phyloP scores from a whole-genome alignment of 2,113 vertebrate species.

The Pterocles burchelli region DNA sequence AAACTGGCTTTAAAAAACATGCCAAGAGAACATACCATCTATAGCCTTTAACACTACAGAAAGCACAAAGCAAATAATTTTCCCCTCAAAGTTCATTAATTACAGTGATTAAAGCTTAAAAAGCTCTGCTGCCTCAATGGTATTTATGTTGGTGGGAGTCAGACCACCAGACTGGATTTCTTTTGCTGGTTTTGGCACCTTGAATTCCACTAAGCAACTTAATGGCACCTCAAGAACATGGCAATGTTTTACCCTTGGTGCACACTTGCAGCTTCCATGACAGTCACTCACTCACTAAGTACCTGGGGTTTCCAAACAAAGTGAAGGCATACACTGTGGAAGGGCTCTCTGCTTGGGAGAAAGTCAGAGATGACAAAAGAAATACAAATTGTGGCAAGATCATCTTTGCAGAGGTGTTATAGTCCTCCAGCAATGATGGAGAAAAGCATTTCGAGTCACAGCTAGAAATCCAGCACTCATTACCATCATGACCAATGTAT shows the following conservation, averaged over 20 bases:
- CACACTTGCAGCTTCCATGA: not conserved
- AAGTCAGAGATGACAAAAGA: not conserved
- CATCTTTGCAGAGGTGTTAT: not conserved
- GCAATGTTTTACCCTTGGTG: not conserved
- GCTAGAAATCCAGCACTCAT: not conserved
- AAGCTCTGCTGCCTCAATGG: not conserved
- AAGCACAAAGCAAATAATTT: not conserved
- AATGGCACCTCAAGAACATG: accelerated
- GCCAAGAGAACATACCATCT: not conserved
- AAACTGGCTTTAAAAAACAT: not conserved
- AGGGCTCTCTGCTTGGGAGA: not conserved
- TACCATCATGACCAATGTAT: not conserved
- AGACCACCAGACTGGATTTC: not conserved
- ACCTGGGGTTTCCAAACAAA: not conserved
- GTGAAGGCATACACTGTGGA: not conserved
- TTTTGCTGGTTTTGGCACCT: not conserved
- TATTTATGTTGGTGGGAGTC: not conserved
- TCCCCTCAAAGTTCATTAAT: not conserved
- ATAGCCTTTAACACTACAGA: not conserved
- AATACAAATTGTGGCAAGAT: not conserved
- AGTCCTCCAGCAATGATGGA: not conserved
- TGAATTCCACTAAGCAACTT: not conserved
- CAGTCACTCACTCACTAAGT: not conserved
- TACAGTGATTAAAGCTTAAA: not conserved
- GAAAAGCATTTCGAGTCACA: not conserved